These are phyloP conservation scores for Litoditis marina DNA, from an alignment of 2,888 invertebrate species.

Conservation along the genomic window DNA sequence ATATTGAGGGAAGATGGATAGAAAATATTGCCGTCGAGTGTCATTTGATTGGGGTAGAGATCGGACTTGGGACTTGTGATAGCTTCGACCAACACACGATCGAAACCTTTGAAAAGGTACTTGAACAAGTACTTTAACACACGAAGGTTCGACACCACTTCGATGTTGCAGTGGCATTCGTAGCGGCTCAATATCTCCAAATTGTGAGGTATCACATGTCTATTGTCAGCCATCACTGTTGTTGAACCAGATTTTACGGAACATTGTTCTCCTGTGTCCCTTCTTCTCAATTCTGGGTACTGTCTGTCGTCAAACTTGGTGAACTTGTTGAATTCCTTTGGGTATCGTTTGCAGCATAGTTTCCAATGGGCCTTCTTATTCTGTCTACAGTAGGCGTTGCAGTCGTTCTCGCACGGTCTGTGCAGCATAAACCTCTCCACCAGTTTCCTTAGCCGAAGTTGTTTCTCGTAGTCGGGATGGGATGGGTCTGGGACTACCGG, in stretches of 20 bases:
- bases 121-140: conserved; percentile 19
- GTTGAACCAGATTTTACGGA: no score
- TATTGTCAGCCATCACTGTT: not conserved
- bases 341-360: conserved; percentile 8
- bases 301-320: not conserved
- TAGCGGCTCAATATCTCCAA: not conserved
- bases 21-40: not conserved
- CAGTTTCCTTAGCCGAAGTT: not conserved
- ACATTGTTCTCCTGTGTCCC: not conserved
- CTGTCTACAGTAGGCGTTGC: conserved; percentile 8
- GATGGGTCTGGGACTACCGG: not conserved
- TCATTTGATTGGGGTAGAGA: not conserved
- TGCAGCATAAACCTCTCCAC: conserved; percentile 14
- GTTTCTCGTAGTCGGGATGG: not conserved
- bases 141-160: conserved; percentile 5
- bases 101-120: conserved; percentile 14
- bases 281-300: conserved; percentile 1
- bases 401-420: conserved; percentile 5
- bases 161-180: conserved; percentile 11
- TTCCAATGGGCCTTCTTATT: conserved; percentile 8
- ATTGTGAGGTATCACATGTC: conserved; percentile 14
- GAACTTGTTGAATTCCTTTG: not conserved
- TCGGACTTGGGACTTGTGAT: no score
- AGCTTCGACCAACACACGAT: conserved; percentile 14
- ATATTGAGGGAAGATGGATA: not conserved